Evolutionary conservation across 2,888 invertebrate species (phyloP), one percentile per base, ranked within the genome.

Genomic region (Cecidostiba fungosa): DNA sequence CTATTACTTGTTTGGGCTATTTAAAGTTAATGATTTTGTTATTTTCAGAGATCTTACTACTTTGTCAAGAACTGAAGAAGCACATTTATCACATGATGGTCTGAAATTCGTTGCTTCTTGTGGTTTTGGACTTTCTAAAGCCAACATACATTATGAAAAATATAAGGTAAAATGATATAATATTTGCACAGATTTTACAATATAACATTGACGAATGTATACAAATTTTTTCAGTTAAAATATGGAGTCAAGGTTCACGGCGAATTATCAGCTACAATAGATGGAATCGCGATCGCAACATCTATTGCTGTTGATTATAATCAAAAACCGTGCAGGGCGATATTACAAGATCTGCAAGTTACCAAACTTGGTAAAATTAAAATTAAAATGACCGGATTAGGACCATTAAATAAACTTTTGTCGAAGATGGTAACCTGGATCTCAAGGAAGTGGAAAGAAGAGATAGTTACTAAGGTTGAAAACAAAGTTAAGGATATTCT

Each of bases 41-140:
- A 4, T n/a, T n/a, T n/a, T 10, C 79, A 91, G 90, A 43, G 88
- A 89, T 82, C 59, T 91, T 0, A 88, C 89, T 12, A 89, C 89
- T 1, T 29, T 91, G 5, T 80, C 78, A 26, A 88, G 89, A 87
- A 88, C 76, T 16, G 85, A 82, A 1, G 78, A 91, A 70, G 88
- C 88, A 12, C 29, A 69, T 19, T 73, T 90, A 19, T 82, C 84
- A 8, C 87, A 88, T 39, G n/a, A 84, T 2, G 88, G 87, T 6
- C 19, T 29, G n/a, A 89, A 87, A 39, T 87, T 88, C 14, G 32
- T 84, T 1, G 86, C 86, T 50, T 86, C 88, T 3, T 85, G 88
- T 70, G 89, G 87, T 12, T 88, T 91, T 59, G 88, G 88, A 62
- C 73, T 91, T 32, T 80, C 87, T 8, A 85, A 59, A 59, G 87